Percentiles rank a stretch among this genome's conserved stretches.
Conservation (phyloP, 2,888 invertebrate genomes). For the Lucinisca nassula region DNA sequence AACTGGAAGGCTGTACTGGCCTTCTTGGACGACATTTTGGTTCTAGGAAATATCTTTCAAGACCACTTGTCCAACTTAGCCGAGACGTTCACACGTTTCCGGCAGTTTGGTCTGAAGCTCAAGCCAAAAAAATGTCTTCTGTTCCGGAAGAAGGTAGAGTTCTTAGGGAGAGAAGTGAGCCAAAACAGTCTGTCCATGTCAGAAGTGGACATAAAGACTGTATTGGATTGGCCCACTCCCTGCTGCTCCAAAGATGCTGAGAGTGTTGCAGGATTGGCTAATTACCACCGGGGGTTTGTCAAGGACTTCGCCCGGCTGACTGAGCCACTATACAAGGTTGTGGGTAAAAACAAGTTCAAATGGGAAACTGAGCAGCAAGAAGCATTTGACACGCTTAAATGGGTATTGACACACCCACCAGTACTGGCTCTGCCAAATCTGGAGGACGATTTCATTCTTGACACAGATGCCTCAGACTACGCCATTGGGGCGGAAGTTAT, state of each 20-base stretch:
- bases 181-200: conserved; percentile 3
- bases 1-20: conserved; percentile 39
- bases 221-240: conserved; percentile 22
- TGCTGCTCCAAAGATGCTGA: neutral
- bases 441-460: neutral
- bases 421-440: neutral
- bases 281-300: neutral
- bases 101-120: conserved; percentile 45
- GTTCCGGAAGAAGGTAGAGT: neutral
- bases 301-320: neutral
- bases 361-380: neutral
- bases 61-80: conserved; percentile 48
- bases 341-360: neutral
- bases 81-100: conserved; percentile 48
- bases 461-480: neutral
- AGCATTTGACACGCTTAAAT: neutral
- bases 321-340: neutral
- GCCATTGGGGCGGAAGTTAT: neutral
- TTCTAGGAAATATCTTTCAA: conserved; percentile 55
- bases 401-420: neutral
- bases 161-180: conserved; percentile 1
- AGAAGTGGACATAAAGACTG: conserved; percentile 22
- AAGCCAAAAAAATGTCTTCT: conserved; percentile 40
- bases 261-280: neutral
- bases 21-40: conserved; percentile 69